Evolutionary conservation across 2,888 invertebrate genomes (phyloP).

Genomic region (Choreutis nemorana): DNA sequence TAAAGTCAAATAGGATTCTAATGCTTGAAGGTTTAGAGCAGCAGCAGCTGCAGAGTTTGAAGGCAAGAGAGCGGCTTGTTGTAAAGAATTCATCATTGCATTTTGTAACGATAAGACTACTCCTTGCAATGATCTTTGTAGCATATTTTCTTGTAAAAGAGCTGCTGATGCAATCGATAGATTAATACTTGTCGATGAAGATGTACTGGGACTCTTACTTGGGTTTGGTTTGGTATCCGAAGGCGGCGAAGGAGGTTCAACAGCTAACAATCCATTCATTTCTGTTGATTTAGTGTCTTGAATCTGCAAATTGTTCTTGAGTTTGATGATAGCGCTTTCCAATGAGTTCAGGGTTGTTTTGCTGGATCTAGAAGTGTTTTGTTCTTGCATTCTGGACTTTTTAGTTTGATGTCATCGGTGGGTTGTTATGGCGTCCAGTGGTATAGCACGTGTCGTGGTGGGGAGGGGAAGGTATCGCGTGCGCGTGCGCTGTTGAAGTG

Average conservation of each 20-base stretch:
- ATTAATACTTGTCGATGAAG: conserved; percentile 43
- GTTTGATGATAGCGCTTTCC: conserved; percentile 62
- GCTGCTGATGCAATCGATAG: conserved; percentile 69
- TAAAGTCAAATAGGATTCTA: conserved; percentile 85
- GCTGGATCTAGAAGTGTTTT: conserved; percentile 52
- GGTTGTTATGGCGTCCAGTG: conserved; percentile 18
- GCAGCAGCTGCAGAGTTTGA: conserved; percentile 86
- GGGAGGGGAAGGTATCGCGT: conserved; percentile 43
- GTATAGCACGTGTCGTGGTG: conserved; percentile 18
- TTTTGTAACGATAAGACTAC: conserved; percentile 84
- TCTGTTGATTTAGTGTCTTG: conserved; percentile 50
- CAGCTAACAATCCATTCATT: conserved; percentile 41
- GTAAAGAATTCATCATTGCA: conserved; percentile 84
- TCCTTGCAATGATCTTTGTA: conserved; percentile 79
- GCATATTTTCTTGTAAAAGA: conserved; percentile 68
- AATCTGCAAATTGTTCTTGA: conserved; percentile 61
- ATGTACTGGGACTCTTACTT: conserved; percentile 53
- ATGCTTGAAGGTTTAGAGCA: conserved; percentile 83
- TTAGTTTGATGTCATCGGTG: conserved; percentile 16
- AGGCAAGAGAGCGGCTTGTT: conserved; percentile 83
- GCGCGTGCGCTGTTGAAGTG: conserved; percentile 38
- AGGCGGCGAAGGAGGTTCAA: conserved; percentile 40
- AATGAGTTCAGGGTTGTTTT: conserved; percentile 56
- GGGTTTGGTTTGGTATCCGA: conserved; percentile 39
- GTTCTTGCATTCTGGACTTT: conserved; percentile 52